These are phyloP conservation scores for Mactromeris polynyma DNA, from an alignment of 2,888 invertebrate species.

Conservation along the genomic window DNA sequence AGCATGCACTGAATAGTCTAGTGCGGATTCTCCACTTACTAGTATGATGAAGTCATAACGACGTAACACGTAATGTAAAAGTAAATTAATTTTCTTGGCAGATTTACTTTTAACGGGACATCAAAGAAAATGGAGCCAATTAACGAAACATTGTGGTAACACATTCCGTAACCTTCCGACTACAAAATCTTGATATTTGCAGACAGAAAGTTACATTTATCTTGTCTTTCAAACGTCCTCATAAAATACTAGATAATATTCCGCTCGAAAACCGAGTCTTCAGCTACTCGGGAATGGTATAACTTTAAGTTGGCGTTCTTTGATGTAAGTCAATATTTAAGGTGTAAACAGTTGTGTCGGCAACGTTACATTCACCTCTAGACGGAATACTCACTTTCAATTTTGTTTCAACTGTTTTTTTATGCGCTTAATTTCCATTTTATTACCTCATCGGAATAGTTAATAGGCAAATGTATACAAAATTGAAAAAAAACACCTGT, in stretches of 20 bases:
- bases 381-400: not conserved
- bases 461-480: not conserved
- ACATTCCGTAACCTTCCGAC: not conserved
- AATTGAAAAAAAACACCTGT: not conserved
- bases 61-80: not conserved
- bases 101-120: not conserved
- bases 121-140: conserved; percentile 6
- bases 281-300: not conserved
- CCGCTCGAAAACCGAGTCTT: not conserved
- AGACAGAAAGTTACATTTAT: not conserved
- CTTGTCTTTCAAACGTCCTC: not conserved
- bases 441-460: not conserved
- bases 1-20: too few species aligned
- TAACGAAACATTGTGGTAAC: not conserved
- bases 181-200: not conserved
- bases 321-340: not conserved
- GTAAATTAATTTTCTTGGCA: too few species aligned
- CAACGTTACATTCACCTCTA: not conserved
- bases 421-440: not conserved
- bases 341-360: not conserved
- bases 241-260: not conserved
- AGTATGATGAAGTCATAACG: too few species aligned
- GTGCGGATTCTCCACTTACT: too few species aligned
- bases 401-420: not conserved
- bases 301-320: not conserved